Evolutionary conservation across 2,113 vertebrate genomes (phyloP).

Genomic region (Poecile atricapillus): DNA sequence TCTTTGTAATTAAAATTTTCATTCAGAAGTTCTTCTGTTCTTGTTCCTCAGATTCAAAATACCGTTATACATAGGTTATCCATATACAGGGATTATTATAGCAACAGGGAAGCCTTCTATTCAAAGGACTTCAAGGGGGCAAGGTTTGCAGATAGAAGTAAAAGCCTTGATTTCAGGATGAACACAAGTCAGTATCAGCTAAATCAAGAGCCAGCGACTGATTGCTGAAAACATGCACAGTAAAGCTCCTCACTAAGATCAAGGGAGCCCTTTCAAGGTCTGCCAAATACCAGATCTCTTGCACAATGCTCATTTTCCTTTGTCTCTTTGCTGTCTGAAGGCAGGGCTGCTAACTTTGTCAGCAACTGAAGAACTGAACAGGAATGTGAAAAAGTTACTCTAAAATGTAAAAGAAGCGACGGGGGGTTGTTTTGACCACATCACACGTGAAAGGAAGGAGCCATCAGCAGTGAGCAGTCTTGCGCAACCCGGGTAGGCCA

Average conservation of each 20-base stretch:
- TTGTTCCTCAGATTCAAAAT: neutral
- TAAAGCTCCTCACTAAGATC: neutral
- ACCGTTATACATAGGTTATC: rapidly evolving
- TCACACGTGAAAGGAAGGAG: neutral
- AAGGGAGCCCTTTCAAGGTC: neutral
- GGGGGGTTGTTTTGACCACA: neutral
- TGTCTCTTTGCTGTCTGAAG: neutral
- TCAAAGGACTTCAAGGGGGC: neutral
- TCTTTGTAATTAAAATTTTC: neutral
- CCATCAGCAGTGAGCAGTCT: neutral
- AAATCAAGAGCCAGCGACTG: neutral
- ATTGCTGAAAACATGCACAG: neutral
- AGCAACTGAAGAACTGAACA: neutral
- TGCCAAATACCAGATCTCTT: neutral
- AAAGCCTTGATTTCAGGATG: neutral
- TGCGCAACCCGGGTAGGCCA: neutral
- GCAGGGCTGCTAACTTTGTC: neutral
- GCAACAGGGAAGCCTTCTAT: neutral
- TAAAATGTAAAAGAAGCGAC: neutral
- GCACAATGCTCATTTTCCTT: neutral
- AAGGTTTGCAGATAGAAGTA: neutral
- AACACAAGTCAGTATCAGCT: neutral
- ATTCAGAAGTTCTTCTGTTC: neutral
- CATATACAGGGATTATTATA: neutral
- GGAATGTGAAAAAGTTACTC: neutral